Evolutionary conservation across 2,888 invertebrate species (phyloP).

Genomic region (Nycteola revayana): DNA sequence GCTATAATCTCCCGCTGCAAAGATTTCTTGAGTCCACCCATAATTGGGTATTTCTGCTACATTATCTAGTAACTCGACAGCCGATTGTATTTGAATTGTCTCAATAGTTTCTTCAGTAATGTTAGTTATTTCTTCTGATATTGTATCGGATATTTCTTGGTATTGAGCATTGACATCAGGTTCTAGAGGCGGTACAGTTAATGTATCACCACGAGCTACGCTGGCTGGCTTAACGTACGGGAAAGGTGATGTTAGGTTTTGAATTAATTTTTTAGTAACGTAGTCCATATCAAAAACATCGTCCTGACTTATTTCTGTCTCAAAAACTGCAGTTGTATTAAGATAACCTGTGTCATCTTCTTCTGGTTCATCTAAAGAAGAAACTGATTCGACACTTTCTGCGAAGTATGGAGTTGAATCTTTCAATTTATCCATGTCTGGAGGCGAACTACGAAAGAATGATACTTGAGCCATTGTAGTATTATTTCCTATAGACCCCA

Average conservation of each 20-base stretch:
- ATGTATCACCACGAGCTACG: slow-evolving; percentile 44
- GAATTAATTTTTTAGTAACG: slow-evolving; percentile 63
- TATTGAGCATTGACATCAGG: neutral
- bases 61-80: slow-evolving; percentile 50
- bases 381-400: too few relatives aligned
- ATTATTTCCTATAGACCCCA: neutral
- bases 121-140: slow-evolving; percentile 48
- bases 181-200: neutral
- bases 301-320: too few relatives aligned
- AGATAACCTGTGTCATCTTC: too few relatives aligned
- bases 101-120: slow-evolving; percentile 64
- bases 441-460: neutral
- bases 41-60: slow-evolving; percentile 37
- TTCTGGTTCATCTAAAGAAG: too few relatives aligned
- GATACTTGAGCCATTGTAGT: too few relatives aligned
- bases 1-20: slow-evolving; percentile 36
- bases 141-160: neutral
- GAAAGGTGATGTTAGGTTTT: slow-evolving; percentile 68
- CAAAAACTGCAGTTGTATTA: too few relatives aligned
- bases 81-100: slow-evolving; percentile 57
- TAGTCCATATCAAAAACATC: too few relatives aligned
- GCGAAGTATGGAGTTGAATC: neutral
- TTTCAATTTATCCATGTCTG: neutral
- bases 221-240: slow-evolving; percentile 65
- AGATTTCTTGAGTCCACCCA: slow-evolving; percentile 47